Evolutionary conservation across 1,140 invertebrate species (phyloP).

Genomic region (fruit fly (Drosophila melanogaster)): DNA sequence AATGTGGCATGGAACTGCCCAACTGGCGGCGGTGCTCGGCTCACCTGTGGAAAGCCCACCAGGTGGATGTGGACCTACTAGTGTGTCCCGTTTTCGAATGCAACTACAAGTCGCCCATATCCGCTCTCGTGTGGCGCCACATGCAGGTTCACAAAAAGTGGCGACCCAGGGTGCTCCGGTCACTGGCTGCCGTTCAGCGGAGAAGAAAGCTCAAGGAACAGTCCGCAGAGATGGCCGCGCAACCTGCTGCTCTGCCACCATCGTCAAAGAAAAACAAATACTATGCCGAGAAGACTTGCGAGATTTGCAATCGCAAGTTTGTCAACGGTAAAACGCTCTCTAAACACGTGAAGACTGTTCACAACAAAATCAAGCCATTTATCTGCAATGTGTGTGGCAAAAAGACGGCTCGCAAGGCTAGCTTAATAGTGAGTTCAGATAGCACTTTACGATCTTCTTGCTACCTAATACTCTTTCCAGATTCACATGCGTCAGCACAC

Average conservation of each 20-base stretch:
- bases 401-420: constrained; percentile 88
- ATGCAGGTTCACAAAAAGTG: constrained; percentile 78
- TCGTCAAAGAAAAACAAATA: constrained; percentile 82
- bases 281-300: constrained; percentile 89
- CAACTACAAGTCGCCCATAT: constrained; percentile 86
- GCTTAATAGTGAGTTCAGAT: constrained; percentile 87
- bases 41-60: constrained; percentile 89
- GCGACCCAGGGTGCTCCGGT: constrained; percentile 64
- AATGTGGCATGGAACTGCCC: constrained; percentile 85
- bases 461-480: constrained; percentile 61
- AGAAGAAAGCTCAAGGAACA: constrained; percentile 55
- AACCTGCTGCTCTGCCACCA: neutral
- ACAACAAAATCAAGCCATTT: constrained; percentile 91
- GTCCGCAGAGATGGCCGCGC: constrained; percentile 1
- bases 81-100: constrained; percentile 88
- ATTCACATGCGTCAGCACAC: constrained; percentile 91
- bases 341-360: constrained; percentile 91
- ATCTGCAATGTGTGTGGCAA: constrained; percentile 91
- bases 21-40: constrained; percentile 88
- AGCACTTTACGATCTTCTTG: neutral
- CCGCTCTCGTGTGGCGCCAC: constrained; percentile 81
- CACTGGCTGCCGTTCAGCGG: constrained; percentile 51
- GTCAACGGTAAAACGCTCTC: constrained; percentile 91
- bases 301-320: constrained; percentile 89
- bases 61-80: constrained; percentile 88